Evolutionary conservation across 2,888 invertebrate species (phyloP), one percentile per base, ranked within the genome.

Genomic region (Anaspis maculata): DNA sequence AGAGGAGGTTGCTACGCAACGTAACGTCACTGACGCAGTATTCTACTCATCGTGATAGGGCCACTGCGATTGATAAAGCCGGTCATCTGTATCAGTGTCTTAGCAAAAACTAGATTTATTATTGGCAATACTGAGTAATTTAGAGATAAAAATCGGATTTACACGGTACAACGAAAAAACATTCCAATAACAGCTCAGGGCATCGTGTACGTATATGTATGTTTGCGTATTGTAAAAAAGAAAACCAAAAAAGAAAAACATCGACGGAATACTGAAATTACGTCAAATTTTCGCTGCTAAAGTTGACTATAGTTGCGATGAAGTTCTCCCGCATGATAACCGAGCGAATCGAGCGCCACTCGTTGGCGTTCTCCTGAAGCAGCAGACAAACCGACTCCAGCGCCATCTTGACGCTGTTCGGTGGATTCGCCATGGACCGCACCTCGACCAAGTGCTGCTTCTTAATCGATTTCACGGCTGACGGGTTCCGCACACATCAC

Each of bases 401-500:
- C 46, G 94, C 91, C 73, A 94, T 74, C 67, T 92, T 92, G 46
- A 95, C 92, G 45, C 85, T 78, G 32, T 83, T 79, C 30, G 95
- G 94, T 37, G 95, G 95, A 72, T 91, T 91, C 43, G 87, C 86
- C 87, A 95, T 89, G 15, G 92, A 88, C 43, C 90, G 77, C 48
- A 95, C 86, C 67, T 95, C 95, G 41, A 92, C 91, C 59, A 95
- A 73, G 66, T 95, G 90, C 66, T 91, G 90, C 68, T 92, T 92
- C 77, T 90, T 91, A 73, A 95, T 95, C 49, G 88, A 86, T 67
- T 90, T 87, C 61, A 95, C 95, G 61, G 94, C 91, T 80, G 52
- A 42, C 37, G 28, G 38, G 38, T 25, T n/a, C n/a, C n/a, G n/a
- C n/a, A n/a, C 19, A 35, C 34, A 37, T 33, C 35, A 40, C 19